Evolutionary conservation across 2,113 vertebrate species (phyloP), one percentile per base, ranked within the genome.

Genomic region (Stictonetta naevosa): DNA sequence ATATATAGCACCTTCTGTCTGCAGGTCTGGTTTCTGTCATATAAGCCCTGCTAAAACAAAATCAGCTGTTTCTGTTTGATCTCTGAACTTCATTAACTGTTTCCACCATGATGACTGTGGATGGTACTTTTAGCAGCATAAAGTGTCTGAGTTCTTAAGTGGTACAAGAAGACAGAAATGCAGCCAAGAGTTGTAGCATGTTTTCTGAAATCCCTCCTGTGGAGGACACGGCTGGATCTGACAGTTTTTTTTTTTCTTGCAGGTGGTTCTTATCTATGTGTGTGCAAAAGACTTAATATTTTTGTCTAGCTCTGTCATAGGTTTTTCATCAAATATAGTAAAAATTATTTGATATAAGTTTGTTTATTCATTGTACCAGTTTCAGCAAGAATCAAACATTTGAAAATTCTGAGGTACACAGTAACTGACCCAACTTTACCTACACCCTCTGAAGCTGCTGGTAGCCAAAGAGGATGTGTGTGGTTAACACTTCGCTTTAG

Each of bases 221-320:
- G 21, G 14, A 72, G 21, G 21, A 14, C 18, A 40, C 34, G 75
- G 31, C n/a, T 82, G 52, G 25, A 19, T 69, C 42, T 75, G 38
- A 33, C 44, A n/a, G 26, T 33, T 38, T 38, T 38, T 3, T 0
- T 29, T 75, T 75, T 59, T 20, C 36, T 46, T 67, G 36, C 13
- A 59, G 28, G 21, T 21, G 26, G 7, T 29, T 90, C 63, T 18
- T 60, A 0, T 56, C 31, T 16, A 16, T 1, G 0, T 5, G 0
- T 6, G 1, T 56, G 6, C 21, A 72, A 75, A 86, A 72, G 11
- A 5, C 19, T 74, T 63, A 28, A 18, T 36, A 6, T 31, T 8
- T 31, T 63, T 72, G 26, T 22, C 13, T 29, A 38, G 13, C 18
- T 28, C 8, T 36, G 8, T 18, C 36, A 46, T 17, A 63, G 19